These are phyloP conservation scores for Patella ulyssiponensis DNA, from an alignment of 2,888 invertebrate genomes.

Conservation along the genomic window DNA sequence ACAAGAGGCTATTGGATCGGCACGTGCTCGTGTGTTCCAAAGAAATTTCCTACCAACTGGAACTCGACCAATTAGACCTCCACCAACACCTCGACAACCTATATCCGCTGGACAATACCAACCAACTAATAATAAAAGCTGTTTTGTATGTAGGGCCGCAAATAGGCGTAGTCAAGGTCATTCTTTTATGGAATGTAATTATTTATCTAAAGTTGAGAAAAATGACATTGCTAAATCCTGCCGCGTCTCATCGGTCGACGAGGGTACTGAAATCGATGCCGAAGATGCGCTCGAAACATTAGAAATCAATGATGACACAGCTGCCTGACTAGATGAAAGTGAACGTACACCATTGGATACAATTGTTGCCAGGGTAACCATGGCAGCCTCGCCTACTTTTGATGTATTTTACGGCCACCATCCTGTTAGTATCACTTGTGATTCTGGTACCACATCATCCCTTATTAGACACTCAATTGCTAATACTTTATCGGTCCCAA, in stretches of 20 bases:
- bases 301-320: neutral
- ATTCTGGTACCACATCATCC: neutral
- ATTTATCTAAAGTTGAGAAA: neutral
- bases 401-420: neutral
- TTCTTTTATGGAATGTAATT: neutral
- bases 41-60: too few relatives aligned
- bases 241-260: too few relatives aligned
- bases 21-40: too few relatives aligned
- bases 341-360: neutral
- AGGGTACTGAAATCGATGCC: neutral
- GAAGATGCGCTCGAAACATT: neutral
- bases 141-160: neutral
- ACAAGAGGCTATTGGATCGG: neutral
- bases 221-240: neutral
- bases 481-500: neutral
- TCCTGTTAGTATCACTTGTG: neutral
- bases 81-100: too few relatives aligned
- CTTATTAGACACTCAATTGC: neutral
- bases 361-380: neutral
- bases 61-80: too few relatives aligned
- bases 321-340: neutral
- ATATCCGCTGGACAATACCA: too few relatives aligned
- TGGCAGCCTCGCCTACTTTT: neutral
- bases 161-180: neutral
- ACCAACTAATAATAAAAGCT: neutral